Conservation (phyloP, 2,888 invertebrate genomes). For the Holacanthella duospinosa region DNA sequence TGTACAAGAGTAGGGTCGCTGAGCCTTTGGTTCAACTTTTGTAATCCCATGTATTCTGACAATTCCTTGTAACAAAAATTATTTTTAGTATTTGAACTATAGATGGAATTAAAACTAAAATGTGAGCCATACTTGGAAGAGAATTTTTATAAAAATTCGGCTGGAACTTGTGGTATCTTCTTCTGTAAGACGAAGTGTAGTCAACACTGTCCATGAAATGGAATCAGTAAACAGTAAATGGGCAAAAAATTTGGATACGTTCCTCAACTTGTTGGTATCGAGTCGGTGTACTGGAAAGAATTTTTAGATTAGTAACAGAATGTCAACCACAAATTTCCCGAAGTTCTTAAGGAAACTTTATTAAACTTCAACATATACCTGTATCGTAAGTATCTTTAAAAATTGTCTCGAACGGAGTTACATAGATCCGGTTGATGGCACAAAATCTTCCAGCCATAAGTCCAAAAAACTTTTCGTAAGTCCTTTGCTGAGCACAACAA, state of each 20-base stretch:
- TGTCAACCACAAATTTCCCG: not conserved
- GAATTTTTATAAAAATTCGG: conserved; percentile 91
- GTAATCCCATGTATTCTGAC: conserved; percentile 89
- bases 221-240: conserved; percentile 93
- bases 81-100: too few relatives aligned
- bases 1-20: conserved; percentile 78
- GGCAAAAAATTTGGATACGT: conserved; percentile 94
- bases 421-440: conserved; percentile 81
- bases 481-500: conserved; percentile 96
- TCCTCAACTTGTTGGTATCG: conserved; percentile 87
- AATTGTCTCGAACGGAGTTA: conserved; percentile 85
- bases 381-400: conserved; percentile 92
- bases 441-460: conserved; percentile 81
- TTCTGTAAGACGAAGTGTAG: conserved; percentile 82
- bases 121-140: conserved; percentile 56
- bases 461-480: conserved; percentile 97
- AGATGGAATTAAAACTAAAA: conserved; percentile 10
- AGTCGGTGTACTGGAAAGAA: conserved; percentile 63
- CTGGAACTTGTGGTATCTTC: conserved; percentile 96
- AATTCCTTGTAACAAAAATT: too few relatives aligned
- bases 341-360: too few relatives aligned
- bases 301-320: not conserved
- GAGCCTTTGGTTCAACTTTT: conserved; percentile 77
- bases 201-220: conserved; percentile 88
- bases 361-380: conserved; percentile 15